Base-by-base conservation (phyloP, 2,888 invertebrate species). In the Arenicola marina region DNA sequence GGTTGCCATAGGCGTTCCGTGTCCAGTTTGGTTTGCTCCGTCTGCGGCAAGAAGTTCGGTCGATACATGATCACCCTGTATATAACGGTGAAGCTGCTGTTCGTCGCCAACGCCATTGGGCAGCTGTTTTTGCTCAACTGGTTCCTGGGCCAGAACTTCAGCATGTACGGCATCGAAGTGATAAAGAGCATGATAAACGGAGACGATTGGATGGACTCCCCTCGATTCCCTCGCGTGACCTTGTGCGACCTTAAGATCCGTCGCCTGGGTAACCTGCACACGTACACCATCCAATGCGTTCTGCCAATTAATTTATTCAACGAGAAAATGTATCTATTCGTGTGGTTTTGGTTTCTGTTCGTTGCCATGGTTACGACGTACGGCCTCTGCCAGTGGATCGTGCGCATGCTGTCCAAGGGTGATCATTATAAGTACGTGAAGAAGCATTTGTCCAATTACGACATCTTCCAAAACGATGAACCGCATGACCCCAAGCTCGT, bases 1-100 rank as follows among this genome's bases (percentile, higher is more conserved):
- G 38, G 38, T 18, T 38, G 38, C 18, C n/a, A n/a, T n/a, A 38
- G 18, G 18, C 18, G 38, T 11, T 11, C 18, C 38, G 11, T 11
- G 11, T 21, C 15, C 4, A n/a, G 21, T 21, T 28, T 28, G 15
- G 24, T 26, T 29, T 76, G 75, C 15, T 68, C 78, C 51, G 64
- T 78, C 21, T 81, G 80, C 71, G 80, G 81, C 1, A 80, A 80
- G 66, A 26, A 78, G 18, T 80, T 79, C 61, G 85, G 85, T 32
- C 84, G 84, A 65, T 86, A 84, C 70, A 78, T 85, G 33, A 80
- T 84, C 18, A 76, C 81, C n/a, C 78, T 85, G 55, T 86, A 85
- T 72, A 76, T 84, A 70, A 77, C 84, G 69, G 78, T 79, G 64
- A 85, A 85, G 70, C 67, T 83, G 18, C 69, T 85, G 34, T 84